Conservation (phyloP, 2,797 vertebrate species). For the Peromyscus eremicus region DNA sequence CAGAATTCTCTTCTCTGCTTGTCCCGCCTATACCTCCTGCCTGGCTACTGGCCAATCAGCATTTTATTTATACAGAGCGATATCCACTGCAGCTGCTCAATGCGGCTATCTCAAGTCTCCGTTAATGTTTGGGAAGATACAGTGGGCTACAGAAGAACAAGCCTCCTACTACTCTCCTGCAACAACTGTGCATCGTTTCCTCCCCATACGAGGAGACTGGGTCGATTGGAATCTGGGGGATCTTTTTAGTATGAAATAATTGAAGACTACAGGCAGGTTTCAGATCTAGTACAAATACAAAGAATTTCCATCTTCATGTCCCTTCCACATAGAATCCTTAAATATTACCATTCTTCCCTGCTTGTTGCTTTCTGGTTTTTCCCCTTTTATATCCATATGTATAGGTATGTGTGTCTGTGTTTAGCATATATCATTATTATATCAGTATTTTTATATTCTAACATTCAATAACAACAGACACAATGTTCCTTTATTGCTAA, state of each 20-base stretch:
- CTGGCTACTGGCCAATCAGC: no score
- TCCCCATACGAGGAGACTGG: neutral
- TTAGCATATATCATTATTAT: neutral
- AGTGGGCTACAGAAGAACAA: neutral
- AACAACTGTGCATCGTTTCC: neutral
- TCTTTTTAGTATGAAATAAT: slow-evolving; percentile 59
- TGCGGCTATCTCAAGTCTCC: neutral
- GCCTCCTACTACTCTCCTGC: neutral
- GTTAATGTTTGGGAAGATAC: neutral
- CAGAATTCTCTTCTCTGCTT: no score
- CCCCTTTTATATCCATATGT: neutral
- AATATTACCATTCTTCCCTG: neutral
- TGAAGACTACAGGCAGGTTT: slow-evolving; percentile 27
- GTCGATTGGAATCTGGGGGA: neutral
- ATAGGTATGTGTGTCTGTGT: neutral
- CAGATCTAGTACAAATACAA: neutral
- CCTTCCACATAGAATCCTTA: neutral
- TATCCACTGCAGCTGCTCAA: no score
- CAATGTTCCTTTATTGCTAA: neutral
- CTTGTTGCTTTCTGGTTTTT: neutral
- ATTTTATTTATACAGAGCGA: no score
- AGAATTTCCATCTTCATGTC: slow-evolving; percentile 4
- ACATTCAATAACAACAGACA: neutral
- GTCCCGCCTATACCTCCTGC: no score
- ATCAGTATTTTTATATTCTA: slow-evolving; percentile 43